These are phyloP conservation scores for Simalia tracyae DNA, from an alignment of 2,797 vertebrate species.

Conservation along the genomic window DNA sequence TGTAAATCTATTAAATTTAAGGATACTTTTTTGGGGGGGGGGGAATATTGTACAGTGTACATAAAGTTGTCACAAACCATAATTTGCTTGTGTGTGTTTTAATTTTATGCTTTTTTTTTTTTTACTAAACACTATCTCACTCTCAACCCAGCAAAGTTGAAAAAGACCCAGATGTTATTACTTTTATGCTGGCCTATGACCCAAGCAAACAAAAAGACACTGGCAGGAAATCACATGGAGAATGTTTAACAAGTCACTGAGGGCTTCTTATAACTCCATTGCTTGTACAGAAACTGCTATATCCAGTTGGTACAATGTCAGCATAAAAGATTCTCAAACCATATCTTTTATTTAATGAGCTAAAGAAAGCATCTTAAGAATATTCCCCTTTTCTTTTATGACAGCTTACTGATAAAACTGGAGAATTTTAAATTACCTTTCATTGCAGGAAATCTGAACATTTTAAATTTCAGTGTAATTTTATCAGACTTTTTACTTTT, in stretches of 20 bases:
- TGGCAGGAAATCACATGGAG: not conserved
- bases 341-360: not conserved
- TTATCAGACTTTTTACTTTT: slow-evolving; percentile 57
- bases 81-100: not conserved
- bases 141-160: not conserved
- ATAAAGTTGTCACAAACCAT: too few relatives aligned
- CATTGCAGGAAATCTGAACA: not conserved
- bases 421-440: slow-evolving; percentile 12
- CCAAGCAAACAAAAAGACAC: not conserved
- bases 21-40: too few relatives aligned
- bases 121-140: not conserved
- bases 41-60: too few relatives aligned
- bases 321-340: not conserved
- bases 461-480: slow-evolving; percentile 25
- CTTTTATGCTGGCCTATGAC: not conserved
- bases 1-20: too few relatives aligned
- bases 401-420: not conserved
- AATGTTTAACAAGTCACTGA: not conserved
- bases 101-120: not conserved
- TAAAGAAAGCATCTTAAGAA: not conserved
- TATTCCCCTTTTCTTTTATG: not conserved
- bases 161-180: not conserved
- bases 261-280: not conserved
- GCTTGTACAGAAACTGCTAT: not conserved
- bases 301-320: not conserved